These are phyloP conservation scores for Terrapene triunguis DNA, from an alignment of 2,113 vertebrate genomes.

Conservation along the genomic window DNA sequence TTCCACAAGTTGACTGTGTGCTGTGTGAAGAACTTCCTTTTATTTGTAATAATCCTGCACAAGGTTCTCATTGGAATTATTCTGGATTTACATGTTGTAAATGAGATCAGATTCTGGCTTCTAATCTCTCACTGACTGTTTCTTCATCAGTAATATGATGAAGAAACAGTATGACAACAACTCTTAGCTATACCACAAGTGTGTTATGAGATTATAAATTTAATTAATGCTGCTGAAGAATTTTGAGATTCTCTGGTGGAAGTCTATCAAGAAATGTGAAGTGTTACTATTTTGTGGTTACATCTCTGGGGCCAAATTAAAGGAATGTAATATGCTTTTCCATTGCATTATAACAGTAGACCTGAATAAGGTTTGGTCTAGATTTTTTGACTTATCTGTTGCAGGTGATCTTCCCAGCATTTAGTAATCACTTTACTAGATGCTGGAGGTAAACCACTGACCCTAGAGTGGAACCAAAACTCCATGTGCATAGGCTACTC, in stretches of 20 bases:
- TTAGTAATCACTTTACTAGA: background rate
- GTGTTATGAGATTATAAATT: background rate
- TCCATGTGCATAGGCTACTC: background rate
- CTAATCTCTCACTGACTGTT: background rate
- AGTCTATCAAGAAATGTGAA: background rate
- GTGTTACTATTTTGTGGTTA: background rate
- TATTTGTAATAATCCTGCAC: background rate
- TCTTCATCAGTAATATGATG: background rate
- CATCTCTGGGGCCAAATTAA: background rate
- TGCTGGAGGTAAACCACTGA: background rate
- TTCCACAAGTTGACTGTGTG: too few relatives aligned
- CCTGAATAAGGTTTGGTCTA: background rate
- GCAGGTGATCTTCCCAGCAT: background rate
- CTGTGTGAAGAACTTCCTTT: too few relatives aligned
- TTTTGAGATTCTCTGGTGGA: background rate
- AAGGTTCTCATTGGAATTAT: background rate
- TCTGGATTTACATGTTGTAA: background rate
- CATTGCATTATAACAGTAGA: background rate
- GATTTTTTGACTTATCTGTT: background rate
- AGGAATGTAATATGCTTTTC: background rate
- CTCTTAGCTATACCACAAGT: background rate
- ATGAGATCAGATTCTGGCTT: background rate
- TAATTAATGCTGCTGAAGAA: background rate
- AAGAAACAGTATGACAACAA: background rate
- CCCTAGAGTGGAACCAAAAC: background rate